Percentiles rank a stretch among this genome's conserved stretches.
phyloP scores from a whole-genome alignment of 2,797 vertebrate genomes.

The Sebastes baramenuke region DNA sequence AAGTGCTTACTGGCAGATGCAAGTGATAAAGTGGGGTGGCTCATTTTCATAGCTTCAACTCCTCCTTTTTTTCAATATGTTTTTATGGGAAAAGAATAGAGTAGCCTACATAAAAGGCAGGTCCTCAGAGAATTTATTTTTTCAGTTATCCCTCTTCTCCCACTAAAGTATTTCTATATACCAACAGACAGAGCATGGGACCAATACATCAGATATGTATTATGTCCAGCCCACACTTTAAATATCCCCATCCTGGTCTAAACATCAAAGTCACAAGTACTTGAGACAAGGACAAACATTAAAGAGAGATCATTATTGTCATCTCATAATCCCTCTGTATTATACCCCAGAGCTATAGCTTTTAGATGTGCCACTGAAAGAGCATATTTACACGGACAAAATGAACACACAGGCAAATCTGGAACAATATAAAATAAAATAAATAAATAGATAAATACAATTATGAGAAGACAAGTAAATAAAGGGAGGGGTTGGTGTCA shows the following conservation, averaged over 20 bases:
- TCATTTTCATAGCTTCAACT: conserved; percentile 28
- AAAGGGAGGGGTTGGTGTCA: not conserved
- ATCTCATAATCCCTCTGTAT: conserved; percentile 17
- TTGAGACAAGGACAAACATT: conserved; percentile 9
- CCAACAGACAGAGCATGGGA: not conserved
- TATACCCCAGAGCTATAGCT: not conserved
- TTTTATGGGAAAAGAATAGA: conserved; percentile 11
- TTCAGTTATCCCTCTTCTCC: not conserved
- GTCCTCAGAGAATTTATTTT: conserved; percentile 7
- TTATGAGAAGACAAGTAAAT: not conserved
- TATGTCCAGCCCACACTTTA: not conserved
- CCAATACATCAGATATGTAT: not conserved
- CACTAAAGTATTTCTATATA: conserved; percentile 9
- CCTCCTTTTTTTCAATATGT: not conserved
- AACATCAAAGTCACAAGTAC: not conserved
- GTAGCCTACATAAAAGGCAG: conserved; percentile 8
- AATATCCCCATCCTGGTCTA: not conserved
- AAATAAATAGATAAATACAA: not conserved
- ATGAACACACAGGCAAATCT: not conserved
- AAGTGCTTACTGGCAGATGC: conserved; percentile 32
- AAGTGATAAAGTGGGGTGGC: conserved; percentile 18
- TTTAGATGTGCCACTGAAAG: conserved; percentile 13
- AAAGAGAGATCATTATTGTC: conserved; percentile 12
- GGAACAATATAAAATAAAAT: not conserved
- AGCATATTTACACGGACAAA: not conserved